Percentiles rank a stretch among this genome's conserved stretches.
Conservation (phyloP, 2,888 invertebrate species). For the Heteromurus nitidus region DNA sequence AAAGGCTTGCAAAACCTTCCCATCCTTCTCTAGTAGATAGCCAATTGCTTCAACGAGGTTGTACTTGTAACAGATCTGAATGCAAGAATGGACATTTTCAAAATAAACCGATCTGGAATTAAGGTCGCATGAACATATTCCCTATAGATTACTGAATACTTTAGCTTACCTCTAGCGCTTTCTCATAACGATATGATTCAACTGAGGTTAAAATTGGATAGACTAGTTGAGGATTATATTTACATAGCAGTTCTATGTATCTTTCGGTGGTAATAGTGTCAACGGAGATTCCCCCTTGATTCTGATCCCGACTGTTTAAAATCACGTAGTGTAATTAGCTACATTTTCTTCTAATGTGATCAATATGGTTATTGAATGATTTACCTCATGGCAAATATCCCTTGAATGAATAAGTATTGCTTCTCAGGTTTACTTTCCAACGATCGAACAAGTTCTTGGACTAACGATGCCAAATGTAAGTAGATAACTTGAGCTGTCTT, state of each 20-base stretch:
- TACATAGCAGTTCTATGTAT: slow-evolving; percentile 81
- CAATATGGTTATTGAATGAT: slow-evolving; percentile 18
- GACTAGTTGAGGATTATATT: slow-evolving; percentile 78
- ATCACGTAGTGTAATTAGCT: neutral
- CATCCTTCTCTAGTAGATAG: slow-evolving; percentile 84
- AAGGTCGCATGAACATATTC: neutral
- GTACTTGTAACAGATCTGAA: slow-evolving; percentile 80
- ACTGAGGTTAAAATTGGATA: slow-evolving; percentile 78
- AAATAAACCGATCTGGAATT: too few species aligned
- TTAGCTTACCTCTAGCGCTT: slow-evolving; percentile 77
- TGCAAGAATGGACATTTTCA: neutral
- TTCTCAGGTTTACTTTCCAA: slow-evolving; percentile 76
- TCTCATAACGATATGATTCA: slow-evolving; percentile 81
- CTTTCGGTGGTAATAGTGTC: slow-evolving; percentile 79
- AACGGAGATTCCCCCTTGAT: slow-evolving; percentile 73
- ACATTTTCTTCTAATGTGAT: neutral
- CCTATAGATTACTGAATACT: neutral
- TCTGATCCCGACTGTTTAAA: slow-evolving; percentile 70
- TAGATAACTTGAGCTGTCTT: slow-evolving; percentile 81
- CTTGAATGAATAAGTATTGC: slow-evolving; percentile 80
- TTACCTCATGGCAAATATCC: slow-evolving; percentile 78
- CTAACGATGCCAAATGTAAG: slow-evolving; percentile 78
- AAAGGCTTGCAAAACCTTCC: slow-evolving; percentile 84
- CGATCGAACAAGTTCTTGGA: slow-evolving; percentile 77
- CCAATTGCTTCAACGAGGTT: slow-evolving; percentile 82